Conservation (phyloP, 1,140 invertebrate species). For the Pectinophora gossypiella region DNA sequence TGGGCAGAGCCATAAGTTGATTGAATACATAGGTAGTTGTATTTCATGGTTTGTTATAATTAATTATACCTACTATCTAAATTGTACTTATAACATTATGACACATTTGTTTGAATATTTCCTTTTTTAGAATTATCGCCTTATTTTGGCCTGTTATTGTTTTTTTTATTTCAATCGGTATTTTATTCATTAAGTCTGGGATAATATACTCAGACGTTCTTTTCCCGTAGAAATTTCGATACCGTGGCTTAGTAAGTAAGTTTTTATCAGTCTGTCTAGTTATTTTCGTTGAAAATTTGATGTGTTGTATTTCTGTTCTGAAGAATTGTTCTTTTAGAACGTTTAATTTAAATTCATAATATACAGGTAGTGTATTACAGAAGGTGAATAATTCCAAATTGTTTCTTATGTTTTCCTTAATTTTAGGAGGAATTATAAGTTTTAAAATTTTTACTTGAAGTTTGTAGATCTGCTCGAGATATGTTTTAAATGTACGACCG, state of each 20-base stretch:
- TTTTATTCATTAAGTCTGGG: neutral
- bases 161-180: neutral
- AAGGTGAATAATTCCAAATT: neutral
- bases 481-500: neutral
- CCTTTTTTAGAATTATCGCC: too few species aligned
- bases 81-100: too few species aligned
- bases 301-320: neutral
- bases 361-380: neutral
- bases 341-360: neutral
- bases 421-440: neutral
- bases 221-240: neutral
- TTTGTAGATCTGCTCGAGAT: neutral
- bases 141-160: neutral
- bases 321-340: neutral
- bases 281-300: neutral
- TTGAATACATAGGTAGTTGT: too few species aligned
- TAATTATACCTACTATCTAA: too few species aligned
- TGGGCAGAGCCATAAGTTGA: too few species aligned
- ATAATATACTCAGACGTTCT: neutral
- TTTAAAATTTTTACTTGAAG: neutral
- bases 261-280: too few species aligned
- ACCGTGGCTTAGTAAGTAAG: neutral
- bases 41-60: too few species aligned
- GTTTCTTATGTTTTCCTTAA: neutral
- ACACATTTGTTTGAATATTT: too few species aligned